Conservation (phyloP, 2,888 invertebrate species). For the Xanthostigma xanthostigma region DNA sequence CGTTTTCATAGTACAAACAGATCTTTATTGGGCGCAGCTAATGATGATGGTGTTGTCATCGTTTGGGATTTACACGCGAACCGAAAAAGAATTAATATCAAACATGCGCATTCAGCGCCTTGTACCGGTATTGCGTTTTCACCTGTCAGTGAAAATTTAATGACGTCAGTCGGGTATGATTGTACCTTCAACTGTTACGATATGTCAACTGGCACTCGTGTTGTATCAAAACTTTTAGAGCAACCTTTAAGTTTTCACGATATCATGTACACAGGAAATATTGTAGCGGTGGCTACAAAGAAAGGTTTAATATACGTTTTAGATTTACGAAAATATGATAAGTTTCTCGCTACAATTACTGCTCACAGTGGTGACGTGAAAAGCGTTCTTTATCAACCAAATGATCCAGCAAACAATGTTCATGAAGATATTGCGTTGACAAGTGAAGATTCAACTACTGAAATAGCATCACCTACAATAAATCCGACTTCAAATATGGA, state of each 20-base stretch:
- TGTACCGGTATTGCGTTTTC: constrained; percentile 42
- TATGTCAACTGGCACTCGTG: constrained; percentile 31
- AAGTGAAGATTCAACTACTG: neutral
- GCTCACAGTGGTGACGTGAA: constrained; percentile 35
- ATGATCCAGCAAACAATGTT: constrained; percentile 11
- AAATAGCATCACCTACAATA: neutral
- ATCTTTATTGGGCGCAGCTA: constrained; percentile 32
- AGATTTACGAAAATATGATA: constrained; percentile 36
- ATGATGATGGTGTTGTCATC: constrained; percentile 35
- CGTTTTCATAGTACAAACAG: constrained; percentile 34
- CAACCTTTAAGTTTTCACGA: constrained; percentile 30
- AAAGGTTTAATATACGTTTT: constrained; percentile 37
- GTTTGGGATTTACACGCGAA: constrained; percentile 32
- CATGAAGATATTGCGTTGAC: neutral
- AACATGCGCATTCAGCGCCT: constrained; percentile 38
- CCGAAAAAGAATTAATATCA: constrained; percentile 32
- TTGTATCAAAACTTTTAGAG: constrained; percentile 30
- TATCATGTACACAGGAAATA: constrained; percentile 30
- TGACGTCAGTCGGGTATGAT: constrained; percentile 40
- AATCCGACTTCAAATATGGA: neutral
- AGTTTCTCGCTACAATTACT: constrained; percentile 31
- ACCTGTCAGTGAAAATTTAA: constrained; percentile 36
- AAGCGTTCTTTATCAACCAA: constrained; percentile 33
- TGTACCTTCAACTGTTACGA: constrained; percentile 41
- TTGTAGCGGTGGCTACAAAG: constrained; percentile 38